Conservation (phyloP, 2,888 invertebrate genomes). For the Rhagonycha lutea region DNA sequence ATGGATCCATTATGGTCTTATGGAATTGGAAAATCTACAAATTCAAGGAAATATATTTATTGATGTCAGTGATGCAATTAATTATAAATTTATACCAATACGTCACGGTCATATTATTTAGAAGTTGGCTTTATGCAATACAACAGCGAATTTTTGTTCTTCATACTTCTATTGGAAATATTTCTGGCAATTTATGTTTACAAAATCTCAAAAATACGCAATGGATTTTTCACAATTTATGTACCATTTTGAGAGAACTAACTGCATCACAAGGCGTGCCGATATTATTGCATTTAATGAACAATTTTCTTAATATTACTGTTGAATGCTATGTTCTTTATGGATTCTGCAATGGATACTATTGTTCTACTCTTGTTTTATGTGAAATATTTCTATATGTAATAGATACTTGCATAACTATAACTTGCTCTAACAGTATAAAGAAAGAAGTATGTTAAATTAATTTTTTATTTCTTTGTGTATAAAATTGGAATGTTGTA, state of each 20-base stretch:
- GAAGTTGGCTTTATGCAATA: background rate
- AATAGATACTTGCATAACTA: background rate
- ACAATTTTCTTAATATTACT: background rate
- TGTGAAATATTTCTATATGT: background rate
- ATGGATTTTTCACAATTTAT: background rate
- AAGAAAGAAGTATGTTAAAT: background rate
- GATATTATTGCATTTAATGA: background rate
- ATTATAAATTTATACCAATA: background rate
- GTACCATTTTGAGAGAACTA: background rate
- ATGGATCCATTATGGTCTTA: background rate
- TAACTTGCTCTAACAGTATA: background rate
- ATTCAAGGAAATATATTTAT: background rate
- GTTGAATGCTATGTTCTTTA: background rate
- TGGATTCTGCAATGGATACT: accelerated
- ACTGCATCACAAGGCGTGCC: background rate
- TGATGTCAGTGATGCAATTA: background rate
- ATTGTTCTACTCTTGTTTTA: background rate
- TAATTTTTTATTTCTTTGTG: background rate
- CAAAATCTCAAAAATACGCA: background rate
- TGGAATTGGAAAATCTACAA: background rate
- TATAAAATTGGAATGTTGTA: background rate
- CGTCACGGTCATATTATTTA: background rate
- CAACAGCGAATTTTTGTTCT: background rate
- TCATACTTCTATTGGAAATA: background rate
- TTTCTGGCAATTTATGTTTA: background rate